phyloP scores from a whole-genome alignment of 2,113 vertebrate genomes.

The Labeo rohita region DNA sequence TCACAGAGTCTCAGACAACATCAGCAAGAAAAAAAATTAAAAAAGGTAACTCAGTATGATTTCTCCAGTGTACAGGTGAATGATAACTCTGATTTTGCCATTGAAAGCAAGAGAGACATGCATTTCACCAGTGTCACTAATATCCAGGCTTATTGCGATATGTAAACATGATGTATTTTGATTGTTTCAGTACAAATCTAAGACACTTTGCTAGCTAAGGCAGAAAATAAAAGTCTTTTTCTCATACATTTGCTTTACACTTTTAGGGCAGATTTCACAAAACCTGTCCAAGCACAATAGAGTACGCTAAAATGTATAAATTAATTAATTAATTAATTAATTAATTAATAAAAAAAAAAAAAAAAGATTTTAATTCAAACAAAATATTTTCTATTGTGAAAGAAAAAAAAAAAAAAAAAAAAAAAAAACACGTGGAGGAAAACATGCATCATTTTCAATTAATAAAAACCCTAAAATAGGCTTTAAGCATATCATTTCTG shows the following conservation, averaged over 20 bases:
- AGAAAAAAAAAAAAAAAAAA: too few relatives aligned
- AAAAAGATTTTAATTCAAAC: too few relatives aligned
- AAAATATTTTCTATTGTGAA: too few relatives aligned
- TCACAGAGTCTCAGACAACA: neutral
- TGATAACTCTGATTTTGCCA: neutral
- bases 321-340: too few relatives aligned
- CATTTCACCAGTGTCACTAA: neutral
- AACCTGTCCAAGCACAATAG: neutral
- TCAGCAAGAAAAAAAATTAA: neutral
- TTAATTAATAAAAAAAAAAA: too few relatives aligned
- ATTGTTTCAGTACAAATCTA: constrained; percentile 66
- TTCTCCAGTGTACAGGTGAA: neutral
- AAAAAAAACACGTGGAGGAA: too few relatives aligned
- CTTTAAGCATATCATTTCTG: too few relatives aligned
- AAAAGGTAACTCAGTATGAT: neutral
- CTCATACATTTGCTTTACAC: neutral
- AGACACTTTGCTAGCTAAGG: constrained; percentile 63
- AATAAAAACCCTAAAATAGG: too few relatives aligned
- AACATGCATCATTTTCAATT: too few relatives aligned
- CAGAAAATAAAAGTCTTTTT: constrained; percentile 18
- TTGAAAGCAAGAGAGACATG: neutral
- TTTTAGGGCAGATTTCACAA: neutral
- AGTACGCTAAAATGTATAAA: neutral
- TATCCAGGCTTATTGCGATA: constrained; percentile 36
- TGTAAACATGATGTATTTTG: constrained; percentile 54